phyloP scores from a whole-genome alignment of 1,140 invertebrate species.

The Centruroides vittatus region DNA sequence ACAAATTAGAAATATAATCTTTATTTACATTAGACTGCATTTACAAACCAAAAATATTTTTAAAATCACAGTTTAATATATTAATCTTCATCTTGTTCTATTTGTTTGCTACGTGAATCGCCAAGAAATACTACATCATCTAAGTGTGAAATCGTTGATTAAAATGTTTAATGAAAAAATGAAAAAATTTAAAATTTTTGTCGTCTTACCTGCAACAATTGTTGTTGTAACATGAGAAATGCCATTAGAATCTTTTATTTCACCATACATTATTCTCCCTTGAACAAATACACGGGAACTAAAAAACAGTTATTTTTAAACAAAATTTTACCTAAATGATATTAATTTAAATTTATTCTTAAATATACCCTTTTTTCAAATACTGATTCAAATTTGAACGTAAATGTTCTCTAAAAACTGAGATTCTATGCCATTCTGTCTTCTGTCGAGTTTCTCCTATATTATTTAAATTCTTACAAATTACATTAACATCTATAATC shows the following conservation, averaged over 20 bases:
- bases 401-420: conserved; percentile 69
- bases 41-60: too few relatives aligned
- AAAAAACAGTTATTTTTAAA: not conserved
- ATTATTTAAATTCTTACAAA: too few relatives aligned
- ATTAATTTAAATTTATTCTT: not conserved
- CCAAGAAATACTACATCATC: conserved; percentile 72
- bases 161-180: not conserved
- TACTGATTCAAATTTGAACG: conserved; percentile 59
- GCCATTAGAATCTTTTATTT: conserved; percentile 64
- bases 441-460: conserved; percentile 40
- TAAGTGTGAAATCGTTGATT: conserved; percentile 21
- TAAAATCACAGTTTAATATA: too few relatives aligned
- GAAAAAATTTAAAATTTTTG: not conserved
- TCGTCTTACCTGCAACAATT: conserved; percentile 45
- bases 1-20: too few relatives aligned
- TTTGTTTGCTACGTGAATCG: conserved; percentile 11
- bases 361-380: conserved; percentile 50
- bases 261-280: conserved; percentile 69
- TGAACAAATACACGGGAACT: conserved; percentile 65
- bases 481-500: too few relatives aligned
- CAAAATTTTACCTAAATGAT: not conserved
- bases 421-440: conserved; percentile 81
- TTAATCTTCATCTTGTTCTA: not conserved
- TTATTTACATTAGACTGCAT: too few relatives aligned
- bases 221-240: conserved; percentile 50